phyloP scores from a whole-genome alignment of 2,797 vertebrate species.

The Sebastes taczanowskii region DNA sequence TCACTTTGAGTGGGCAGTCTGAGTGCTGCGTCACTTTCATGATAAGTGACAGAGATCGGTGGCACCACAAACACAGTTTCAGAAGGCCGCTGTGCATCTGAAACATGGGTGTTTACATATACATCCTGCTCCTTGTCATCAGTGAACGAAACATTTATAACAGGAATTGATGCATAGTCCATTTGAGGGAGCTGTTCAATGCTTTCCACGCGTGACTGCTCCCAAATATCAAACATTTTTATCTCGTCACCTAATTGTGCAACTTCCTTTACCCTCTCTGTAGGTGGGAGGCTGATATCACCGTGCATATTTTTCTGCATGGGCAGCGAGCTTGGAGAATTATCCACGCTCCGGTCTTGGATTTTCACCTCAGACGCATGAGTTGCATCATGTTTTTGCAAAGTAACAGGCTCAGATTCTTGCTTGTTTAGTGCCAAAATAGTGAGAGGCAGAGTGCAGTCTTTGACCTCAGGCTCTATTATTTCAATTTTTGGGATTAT shows the following conservation, averaged over 20 bases:
- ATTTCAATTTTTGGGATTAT: constrained; percentile 66
- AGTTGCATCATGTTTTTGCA: constrained; percentile 54
- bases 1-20: constrained; percentile 18
- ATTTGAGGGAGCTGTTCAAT: constrained; percentile 36
- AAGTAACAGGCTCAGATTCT: constrained; percentile 30
- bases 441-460: constrained; percentile 51
- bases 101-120: constrained; percentile 1
- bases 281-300: constrained; percentile 24
- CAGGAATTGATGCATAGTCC: constrained; percentile 60
- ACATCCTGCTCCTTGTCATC: constrained; percentile 57
- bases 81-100: constrained; percentile 18
- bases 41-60: constrained; percentile 72
- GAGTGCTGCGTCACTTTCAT: constrained; percentile 46
- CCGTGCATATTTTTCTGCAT: constrained; percentile 45
- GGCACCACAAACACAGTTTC: constrained; percentile 60
- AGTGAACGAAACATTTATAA: constrained; percentile 74
- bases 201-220: not conserved
- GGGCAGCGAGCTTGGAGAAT: constrained; percentile 22
- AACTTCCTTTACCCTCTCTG: constrained; percentile 56
- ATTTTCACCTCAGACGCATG: constrained; percentile 16
- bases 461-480: constrained; percentile 71
- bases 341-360: constrained; percentile 13
- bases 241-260: constrained; percentile 52
- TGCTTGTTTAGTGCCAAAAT: constrained; percentile 50
- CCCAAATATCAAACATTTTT: constrained; percentile 6